phyloP scores from a whole-genome alignment of 2,113 vertebrate species.

The Syngnathus scovelli region DNA sequence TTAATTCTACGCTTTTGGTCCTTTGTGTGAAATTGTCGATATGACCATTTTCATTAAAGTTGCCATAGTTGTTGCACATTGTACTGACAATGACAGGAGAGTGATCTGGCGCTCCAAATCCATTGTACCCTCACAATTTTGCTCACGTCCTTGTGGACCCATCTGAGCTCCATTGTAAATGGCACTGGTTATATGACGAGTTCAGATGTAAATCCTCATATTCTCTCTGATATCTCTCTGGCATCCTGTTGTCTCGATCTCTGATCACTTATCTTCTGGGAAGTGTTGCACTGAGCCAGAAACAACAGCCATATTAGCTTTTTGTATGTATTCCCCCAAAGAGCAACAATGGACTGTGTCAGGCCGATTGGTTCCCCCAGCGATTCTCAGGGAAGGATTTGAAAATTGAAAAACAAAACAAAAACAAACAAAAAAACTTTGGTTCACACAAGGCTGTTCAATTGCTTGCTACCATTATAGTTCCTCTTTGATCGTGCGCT shows the following conservation, averaged over 20 bases:
- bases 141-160: constrained; percentile 25
- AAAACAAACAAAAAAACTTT: constrained; percentile 50
- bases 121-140: constrained; percentile 23
- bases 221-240: constrained; percentile 53
- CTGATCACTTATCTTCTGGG: constrained; percentile 64
- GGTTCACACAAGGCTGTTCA: constrained; percentile 43
- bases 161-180: constrained; percentile 47
- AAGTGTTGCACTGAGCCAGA: constrained; percentile 41
- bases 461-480: constrained; percentile 41
- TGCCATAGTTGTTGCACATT: constrained; percentile 52
- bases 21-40: constrained; percentile 47
- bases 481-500: constrained; percentile 52
- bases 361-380: constrained; percentile 47
- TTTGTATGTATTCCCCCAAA: constrained; percentile 42
- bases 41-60: constrained; percentile 40
- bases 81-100: constrained; percentile 45
- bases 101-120: constrained; percentile 46
- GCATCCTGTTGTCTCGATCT: constrained; percentile 54
- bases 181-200: constrained; percentile 52
- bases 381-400: constrained; percentile 42
- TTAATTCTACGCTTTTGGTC: constrained; percentile 44
- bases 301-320: constrained; percentile 59
- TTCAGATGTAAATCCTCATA: constrained; percentile 68
- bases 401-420: constrained; percentile 38
- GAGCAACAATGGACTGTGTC: constrained; percentile 57